Evolutionary conservation across 2,113 vertebrate species (phyloP).

Genomic region (Morone saxatilis): DNA sequence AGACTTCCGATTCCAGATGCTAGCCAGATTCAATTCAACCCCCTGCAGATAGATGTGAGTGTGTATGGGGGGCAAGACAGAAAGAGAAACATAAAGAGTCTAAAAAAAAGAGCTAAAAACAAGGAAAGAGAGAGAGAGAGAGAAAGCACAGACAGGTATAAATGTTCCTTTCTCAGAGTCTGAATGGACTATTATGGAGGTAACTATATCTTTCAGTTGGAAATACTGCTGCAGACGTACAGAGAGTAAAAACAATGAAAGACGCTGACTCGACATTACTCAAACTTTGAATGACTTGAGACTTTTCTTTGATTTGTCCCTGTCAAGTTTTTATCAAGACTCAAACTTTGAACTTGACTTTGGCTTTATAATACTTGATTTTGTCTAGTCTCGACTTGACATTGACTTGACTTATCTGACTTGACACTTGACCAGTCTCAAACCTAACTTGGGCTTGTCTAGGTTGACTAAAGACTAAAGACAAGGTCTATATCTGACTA

Average conservation of each 20-base stretch:
- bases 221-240: conserved; percentile 9
- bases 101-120: background rate
- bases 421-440: background rate
- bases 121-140: background rate
- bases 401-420: background rate
- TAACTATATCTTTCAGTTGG: conserved; percentile 31
- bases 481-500: too few relatives aligned
- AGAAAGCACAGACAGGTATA: conserved; percentile 16
- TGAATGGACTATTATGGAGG: conserved; percentile 54
- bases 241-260: background rate
- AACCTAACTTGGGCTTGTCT: background rate
- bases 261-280: background rate
- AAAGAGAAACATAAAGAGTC: conserved; percentile 16
- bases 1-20: conserved; percentile 62
- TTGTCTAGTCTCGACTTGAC: background rate
- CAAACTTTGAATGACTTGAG: background rate
- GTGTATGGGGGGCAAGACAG: background rate
- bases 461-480: background rate
- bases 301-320: too few relatives aligned
- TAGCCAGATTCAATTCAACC: conserved; percentile 54
- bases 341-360: background rate
- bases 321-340: background rate
- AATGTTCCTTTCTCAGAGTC: conserved; percentile 24
- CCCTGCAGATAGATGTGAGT: conserved; percentile 44
- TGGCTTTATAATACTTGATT: too few relatives aligned